A percentile compares a stretch with the other conserved stretches of the same genome.
These are phyloP conservation scores for Bhutanitis thaidina DNA, from an alignment of 2,888 invertebrate species.

Conservation along the genomic window DNA sequence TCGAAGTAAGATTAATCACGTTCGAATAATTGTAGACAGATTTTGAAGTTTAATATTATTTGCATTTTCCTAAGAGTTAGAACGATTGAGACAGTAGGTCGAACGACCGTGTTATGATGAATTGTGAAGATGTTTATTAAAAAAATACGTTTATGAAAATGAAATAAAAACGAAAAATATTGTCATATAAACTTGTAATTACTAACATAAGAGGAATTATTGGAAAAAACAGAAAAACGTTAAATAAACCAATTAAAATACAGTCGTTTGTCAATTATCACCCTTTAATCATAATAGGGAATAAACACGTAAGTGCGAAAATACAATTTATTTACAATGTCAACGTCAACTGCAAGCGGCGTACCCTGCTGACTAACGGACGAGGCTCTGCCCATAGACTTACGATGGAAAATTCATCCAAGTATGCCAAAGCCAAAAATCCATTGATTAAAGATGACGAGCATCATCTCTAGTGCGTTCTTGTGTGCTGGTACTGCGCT, in stretches of 20 bases:
- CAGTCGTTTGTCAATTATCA: slow-evolving; percentile 59
- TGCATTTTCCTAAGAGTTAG: slow-evolving; percentile 79
- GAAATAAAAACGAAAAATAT: slow-evolving; percentile 78
- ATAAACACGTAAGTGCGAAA: too few species aligned
- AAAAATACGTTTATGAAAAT: slow-evolving; percentile 78
- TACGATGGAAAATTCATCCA: too few species aligned
- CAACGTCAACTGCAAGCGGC: too few species aligned
- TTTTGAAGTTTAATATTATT: slow-evolving; percentile 76
- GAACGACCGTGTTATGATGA: slow-evolving; percentile 77
- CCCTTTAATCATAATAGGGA: not conserved
- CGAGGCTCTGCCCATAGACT: too few species aligned
- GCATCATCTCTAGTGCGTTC: too few species aligned
- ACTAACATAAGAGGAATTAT: slow-evolving; percentile 78
- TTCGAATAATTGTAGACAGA: slow-evolving; percentile 75
- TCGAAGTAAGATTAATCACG: slow-evolving; percentile 73
- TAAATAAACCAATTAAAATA: slow-evolving; percentile 79
- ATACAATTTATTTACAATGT: too few species aligned
- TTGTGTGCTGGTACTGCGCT: too few species aligned
- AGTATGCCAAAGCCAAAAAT: too few species aligned
- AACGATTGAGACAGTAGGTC: slow-evolving; percentile 78
- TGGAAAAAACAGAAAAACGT: slow-evolving; percentile 76
- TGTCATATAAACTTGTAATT: slow-evolving; percentile 79
- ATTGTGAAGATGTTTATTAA: slow-evolving; percentile 78
- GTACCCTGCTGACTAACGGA: too few species aligned
- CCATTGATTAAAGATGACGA: too few species aligned